Evolutionary conservation across 1,140 invertebrate species (phyloP).

Genomic region (Carcinoscorpius rotundicauda): DNA sequence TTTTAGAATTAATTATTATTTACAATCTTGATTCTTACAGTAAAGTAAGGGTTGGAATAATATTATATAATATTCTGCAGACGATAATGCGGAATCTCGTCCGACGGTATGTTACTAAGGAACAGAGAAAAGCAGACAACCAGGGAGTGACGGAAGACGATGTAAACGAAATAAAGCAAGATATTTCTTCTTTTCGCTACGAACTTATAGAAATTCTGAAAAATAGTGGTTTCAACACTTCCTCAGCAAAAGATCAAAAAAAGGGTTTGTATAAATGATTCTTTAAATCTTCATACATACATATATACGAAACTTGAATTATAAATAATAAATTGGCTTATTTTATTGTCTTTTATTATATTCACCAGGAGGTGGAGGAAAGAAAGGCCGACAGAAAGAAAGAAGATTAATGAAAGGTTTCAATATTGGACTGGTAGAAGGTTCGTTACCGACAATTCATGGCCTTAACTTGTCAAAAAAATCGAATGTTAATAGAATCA

Average conservation of each 20-base stretch:
- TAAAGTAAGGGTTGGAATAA: too few species aligned
- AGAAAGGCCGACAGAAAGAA: conserved; percentile 86
- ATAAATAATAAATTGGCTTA: too few species aligned
- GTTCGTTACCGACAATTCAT: conserved; percentile 20
- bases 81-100: conserved; percentile 92
- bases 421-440: conserved; percentile 41
- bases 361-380: conserved; percentile 40
- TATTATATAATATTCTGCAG: conserved; percentile 29
- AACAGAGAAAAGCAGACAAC: conserved; percentile 83
- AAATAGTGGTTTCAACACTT: conserved; percentile 58
- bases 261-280: conserved; percentile 7
- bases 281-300: too few species aligned
- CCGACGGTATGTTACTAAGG: conserved; percentile 85
- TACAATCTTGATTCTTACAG: too few species aligned
- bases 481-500: conserved; percentile 12
- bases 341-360: not conserved
- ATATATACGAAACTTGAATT: too few species aligned
- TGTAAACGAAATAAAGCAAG: conserved; percentile 98
- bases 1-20: too few species aligned
- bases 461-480: conserved; percentile 19
- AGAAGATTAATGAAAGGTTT: conserved; percentile 86
- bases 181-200: conserved; percentile 86
- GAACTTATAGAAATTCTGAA: conserved; percentile 87
- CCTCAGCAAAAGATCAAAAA: conserved; percentile 13
- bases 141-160: conserved; percentile 96